Conservation (phyloP, 1,140 invertebrate genomes). For the Drosophila jambulina region DNA sequence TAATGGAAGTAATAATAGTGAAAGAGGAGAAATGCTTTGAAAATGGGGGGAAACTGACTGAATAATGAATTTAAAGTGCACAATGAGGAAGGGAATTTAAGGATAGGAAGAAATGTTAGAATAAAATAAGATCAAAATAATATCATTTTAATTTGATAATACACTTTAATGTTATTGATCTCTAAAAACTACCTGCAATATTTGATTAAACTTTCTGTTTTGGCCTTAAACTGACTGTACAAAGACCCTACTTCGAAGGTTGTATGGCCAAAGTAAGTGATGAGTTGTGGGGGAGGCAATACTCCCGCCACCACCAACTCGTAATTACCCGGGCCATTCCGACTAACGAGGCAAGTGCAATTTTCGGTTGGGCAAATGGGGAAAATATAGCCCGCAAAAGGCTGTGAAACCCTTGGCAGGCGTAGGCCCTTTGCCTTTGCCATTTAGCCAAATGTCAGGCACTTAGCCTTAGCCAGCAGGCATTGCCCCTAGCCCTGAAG, state of each 20-base stretch:
- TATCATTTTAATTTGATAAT: background rate
- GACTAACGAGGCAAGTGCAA: slow-evolving; percentile 67
- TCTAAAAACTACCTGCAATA: background rate
- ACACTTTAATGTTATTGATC: background rate
- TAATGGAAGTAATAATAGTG: background rate
- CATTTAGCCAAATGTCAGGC: slow-evolving; percentile 77
- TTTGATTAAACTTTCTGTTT: background rate
- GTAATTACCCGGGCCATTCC: slow-evolving; percentile 70
- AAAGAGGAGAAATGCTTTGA: background rate
- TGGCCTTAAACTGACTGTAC: background rate
- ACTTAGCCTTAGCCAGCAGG: slow-evolving; percentile 55
- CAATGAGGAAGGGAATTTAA: no score
- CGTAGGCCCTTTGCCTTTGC: slow-evolving; percentile 49
- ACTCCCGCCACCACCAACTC: slow-evolving; percentile 3
- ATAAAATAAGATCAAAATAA: no score
- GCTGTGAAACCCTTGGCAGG: slow-evolving; percentile 40
- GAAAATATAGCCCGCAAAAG: slow-evolving; percentile 59
- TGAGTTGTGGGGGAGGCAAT: slow-evolving; percentile 13
- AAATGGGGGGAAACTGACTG: background rate
- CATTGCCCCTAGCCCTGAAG: background rate
- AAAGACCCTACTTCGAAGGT: slow-evolving; percentile 22
- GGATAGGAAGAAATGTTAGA: no score
- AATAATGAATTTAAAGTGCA: background rate
- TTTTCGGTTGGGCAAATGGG: slow-evolving; percentile 62
- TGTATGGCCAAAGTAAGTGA: slow-evolving; percentile 16